phyloP scores from a whole-genome alignment of 2,888 invertebrate species.

The Agrilus biguttatus region DNA sequence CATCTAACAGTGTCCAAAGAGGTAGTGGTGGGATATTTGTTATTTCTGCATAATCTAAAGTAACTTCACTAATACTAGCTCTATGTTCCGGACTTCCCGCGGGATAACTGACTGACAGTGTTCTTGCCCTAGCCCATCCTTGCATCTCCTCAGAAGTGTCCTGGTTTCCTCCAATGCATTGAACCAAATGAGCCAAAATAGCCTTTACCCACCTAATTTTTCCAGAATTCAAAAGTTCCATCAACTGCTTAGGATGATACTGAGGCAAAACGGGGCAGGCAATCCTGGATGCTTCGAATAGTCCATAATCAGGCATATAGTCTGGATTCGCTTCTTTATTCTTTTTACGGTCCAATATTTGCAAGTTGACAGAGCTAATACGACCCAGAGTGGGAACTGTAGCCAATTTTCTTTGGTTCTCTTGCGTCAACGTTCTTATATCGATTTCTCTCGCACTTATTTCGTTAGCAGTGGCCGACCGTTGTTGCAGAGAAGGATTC shows the following conservation, averaged over 20 bases:
- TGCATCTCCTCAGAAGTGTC: slow-evolving; percentile 35
- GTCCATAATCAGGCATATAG: slow-evolving; percentile 84
- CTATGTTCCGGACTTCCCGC: slow-evolving; percentile 69
- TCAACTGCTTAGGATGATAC: slow-evolving; percentile 97
- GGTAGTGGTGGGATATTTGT: slow-evolving; percentile 97
- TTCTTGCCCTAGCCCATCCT: slow-evolving; percentile 79
- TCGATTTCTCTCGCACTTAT: slow-evolving; percentile 60
- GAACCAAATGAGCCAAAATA: slow-evolving; percentile 89
- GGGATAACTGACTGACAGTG: slow-evolving; percentile 76
- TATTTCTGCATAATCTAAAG: slow-evolving; percentile 87
- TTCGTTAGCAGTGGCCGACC: slow-evolving; percentile 10
- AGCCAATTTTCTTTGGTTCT: slow-evolving; percentile 45
- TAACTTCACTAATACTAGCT: slow-evolving; percentile 75
- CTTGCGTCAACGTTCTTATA: slow-evolving; percentile 49
- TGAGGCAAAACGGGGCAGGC: slow-evolving; percentile 97
- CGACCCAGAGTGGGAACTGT: slow-evolving; percentile 71
- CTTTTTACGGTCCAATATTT: slow-evolving; percentile 59
- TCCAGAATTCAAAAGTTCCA: slow-evolving; percentile 96
- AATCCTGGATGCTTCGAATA: slow-evolving; percentile 94
- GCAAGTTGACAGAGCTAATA: slow-evolving; percentile 72
- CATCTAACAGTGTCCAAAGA: slow-evolving; percentile 87
- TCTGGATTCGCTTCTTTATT: slow-evolving; percentile 39
- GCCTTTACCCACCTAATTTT: slow-evolving; percentile 97
- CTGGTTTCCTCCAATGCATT: slow-evolving; percentile 45
- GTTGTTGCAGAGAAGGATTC: slow-evolving; percentile 16